phyloP scores from a whole-genome alignment of 2,888 invertebrate genomes.

The Machimus atricapillus region DNA sequence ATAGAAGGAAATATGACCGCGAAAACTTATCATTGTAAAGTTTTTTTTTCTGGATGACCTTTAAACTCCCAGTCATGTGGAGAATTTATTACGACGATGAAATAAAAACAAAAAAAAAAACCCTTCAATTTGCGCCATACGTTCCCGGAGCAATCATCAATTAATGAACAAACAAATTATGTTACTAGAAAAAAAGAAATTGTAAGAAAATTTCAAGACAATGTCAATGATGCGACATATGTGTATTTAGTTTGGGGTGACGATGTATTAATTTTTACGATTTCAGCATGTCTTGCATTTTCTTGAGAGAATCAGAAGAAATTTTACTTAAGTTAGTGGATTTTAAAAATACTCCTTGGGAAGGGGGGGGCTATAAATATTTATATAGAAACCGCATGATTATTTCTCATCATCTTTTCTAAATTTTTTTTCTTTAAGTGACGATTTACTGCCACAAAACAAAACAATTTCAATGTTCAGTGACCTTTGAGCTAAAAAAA shows the following conservation, averaged over 20 bases:
- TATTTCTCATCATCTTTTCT: background rate
- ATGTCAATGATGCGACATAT: background rate
- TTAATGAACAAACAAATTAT: background rate
- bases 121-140: background rate
- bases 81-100: background rate
- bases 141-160: too few relatives aligned
- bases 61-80: background rate
- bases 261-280: background rate
- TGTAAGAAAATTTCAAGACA: background rate
- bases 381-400: background rate
- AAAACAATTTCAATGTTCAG: background rate
- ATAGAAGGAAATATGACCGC: background rate
- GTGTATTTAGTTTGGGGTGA: background rate
- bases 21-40: background rate
- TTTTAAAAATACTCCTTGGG: background rate
- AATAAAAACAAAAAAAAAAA: background rate
- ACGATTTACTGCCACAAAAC: background rate
- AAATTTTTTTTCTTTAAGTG: background rate
- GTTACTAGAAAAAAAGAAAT: background rate
- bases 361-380: background rate
- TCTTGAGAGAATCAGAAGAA: background rate
- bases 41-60: background rate
- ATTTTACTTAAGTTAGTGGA: background rate
- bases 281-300: background rate
- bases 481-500: background rate